phyloP scores from a whole-genome alignment of 2,888 invertebrate species.

The Napeogenes inachia region DNA sequence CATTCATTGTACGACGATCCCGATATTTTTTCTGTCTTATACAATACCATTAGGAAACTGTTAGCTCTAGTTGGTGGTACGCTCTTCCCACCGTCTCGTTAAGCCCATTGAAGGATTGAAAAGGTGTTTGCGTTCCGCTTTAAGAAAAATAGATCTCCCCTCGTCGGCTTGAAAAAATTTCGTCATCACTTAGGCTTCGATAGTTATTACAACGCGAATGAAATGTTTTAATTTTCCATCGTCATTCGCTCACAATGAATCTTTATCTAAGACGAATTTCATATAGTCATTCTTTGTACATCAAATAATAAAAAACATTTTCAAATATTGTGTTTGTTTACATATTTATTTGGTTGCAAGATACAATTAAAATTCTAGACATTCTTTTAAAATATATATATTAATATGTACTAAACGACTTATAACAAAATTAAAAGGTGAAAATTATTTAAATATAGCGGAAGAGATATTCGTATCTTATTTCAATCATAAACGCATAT shows the following conservation, averaged over 20 bases:
- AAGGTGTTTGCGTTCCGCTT: constrained; percentile 74
- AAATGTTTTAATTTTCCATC: constrained; percentile 74
- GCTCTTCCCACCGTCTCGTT: constrained; percentile 58
- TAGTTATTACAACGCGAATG: constrained; percentile 68
- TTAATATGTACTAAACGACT: too few species aligned
- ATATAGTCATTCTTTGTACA: constrained; percentile 67
- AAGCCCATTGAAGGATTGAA: constrained; percentile 73
- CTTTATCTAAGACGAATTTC: constrained; percentile 52
- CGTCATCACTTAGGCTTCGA: constrained; percentile 74
- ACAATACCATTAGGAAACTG: constrained; percentile 75
- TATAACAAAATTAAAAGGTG: constrained; percentile 7
- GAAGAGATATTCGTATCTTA: constrained; percentile 3
- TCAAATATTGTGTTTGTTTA: constrained; percentile 8
- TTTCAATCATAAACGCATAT: constrained; percentile 37
- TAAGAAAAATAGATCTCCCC: constrained; percentile 73
- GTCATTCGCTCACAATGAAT: constrained; percentile 71
- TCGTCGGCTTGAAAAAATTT: constrained; percentile 63
- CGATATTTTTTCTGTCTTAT: constrained; percentile 73
- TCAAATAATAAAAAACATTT: constrained; percentile 40
- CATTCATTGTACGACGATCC: constrained; percentile 64
- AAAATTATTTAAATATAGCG: constrained; percentile 12
- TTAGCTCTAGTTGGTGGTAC: constrained; percentile 70
- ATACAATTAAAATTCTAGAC: background rate
- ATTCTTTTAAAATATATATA: too few species aligned
- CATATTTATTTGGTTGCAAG: constrained; percentile 1